Evolutionary conservation across 2,113 vertebrate genomes (phyloP).

Genomic region (Phrynocephalus versicolor): DNA sequence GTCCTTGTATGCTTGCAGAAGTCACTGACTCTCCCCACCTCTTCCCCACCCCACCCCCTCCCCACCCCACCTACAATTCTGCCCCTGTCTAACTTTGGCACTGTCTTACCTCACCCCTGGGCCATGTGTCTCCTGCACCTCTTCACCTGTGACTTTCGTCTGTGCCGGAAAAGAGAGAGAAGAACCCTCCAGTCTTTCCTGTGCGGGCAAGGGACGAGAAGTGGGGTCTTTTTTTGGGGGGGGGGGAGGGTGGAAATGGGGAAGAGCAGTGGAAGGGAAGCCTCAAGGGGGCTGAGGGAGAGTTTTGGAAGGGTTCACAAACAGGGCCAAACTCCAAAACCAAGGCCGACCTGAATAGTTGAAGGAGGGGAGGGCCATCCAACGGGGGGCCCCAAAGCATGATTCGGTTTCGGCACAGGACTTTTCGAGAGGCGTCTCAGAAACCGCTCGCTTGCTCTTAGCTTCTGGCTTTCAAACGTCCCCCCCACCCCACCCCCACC

Average conservation of each 20-base stretch:
- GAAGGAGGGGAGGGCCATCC: neutral
- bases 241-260: no score
- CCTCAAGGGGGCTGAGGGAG: conserved; percentile 23
- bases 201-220: conserved; percentile 43
- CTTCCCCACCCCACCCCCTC: no score
- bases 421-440: conserved; percentile 55
- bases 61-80: neutral
- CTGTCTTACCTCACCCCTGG: conserved; percentile 76
- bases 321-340: neutral
- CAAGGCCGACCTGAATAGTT: neutral
- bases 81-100: conserved; percentile 68
- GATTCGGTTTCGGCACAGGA: conserved; percentile 1
- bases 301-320: conserved; percentile 57
- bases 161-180: conserved; percentile 67
- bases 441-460: conserved; percentile 36
- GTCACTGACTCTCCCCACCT: conserved; percentile 43
- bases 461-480: conserved; percentile 5
- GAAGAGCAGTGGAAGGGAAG: neutral
- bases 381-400: conserved; percentile 19
- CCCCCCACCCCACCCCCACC: no score
- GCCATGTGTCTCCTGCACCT: conserved; percentile 77
- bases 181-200: neutral
- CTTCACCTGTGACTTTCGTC: conserved; percentile 82
- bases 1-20: conserved; percentile 74
- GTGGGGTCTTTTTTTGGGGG: neutral